Percentiles rank a stretch among this genome's conserved stretches.
phyloP scores from a whole-genome alignment of 2,113 vertebrate genomes.

The Spilogale gracilis region DNA sequence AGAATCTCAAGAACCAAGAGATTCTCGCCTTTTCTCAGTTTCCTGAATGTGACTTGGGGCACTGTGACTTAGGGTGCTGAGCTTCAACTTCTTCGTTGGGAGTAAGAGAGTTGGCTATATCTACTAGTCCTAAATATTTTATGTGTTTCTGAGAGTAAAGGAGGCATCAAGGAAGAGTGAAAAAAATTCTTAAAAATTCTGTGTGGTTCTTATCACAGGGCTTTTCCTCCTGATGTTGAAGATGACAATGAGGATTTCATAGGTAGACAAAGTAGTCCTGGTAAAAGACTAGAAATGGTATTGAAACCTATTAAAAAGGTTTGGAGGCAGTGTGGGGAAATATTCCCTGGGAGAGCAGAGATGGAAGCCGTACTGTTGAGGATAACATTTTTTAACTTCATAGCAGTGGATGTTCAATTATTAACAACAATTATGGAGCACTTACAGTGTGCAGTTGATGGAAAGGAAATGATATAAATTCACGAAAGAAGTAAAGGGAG shows the following conservation, averaged over 20 bases:
- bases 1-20: not conserved
- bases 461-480: not conserved
- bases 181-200: not conserved
- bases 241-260: not conserved
- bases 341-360: not conserved
- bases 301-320: not conserved
- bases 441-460: not conserved
- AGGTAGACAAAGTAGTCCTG: not conserved
- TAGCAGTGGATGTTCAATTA: not conserved
- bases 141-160: not conserved
- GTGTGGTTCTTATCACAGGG: not conserved
- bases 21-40: not conserved
- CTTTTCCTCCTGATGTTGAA: not conserved
- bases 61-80: not conserved
- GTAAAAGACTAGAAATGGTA: not conserved
- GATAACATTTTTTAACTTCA: not conserved
- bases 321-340: not conserved
- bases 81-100: not conserved
- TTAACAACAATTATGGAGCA: not conserved
- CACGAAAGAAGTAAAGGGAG: not conserved
- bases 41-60: not conserved
- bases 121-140: slow-evolving; percentile 4
- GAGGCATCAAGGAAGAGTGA: not conserved
- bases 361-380: not conserved
- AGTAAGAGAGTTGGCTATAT: not conserved